These are phyloP conservation scores for Forficula auricularia DNA, from an alignment of 1,140 invertebrate species.

Conservation along the genomic window DNA sequence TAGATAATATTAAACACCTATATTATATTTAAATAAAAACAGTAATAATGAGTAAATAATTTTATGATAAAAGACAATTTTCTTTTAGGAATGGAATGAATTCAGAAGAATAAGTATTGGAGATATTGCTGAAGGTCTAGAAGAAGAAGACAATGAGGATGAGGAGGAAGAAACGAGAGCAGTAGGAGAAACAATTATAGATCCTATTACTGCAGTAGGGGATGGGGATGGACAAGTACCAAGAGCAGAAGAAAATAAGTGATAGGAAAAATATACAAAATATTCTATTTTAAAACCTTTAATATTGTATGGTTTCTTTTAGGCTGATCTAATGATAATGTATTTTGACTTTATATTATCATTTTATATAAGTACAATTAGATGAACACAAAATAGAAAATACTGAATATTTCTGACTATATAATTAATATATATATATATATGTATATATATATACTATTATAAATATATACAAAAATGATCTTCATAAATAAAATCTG, in stretches of 20 bases:
- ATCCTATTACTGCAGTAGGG: background rate
- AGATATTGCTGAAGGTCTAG: slow-evolving; percentile 8
- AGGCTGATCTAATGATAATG: too few relatives aligned
- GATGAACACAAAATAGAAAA: too few relatives aligned
- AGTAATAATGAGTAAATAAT: background rate
- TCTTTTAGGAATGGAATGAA: background rate
- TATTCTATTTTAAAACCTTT: background rate
- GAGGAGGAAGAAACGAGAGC: slow-evolving; percentile 11
- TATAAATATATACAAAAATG: background rate
- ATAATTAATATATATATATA: too few relatives aligned
- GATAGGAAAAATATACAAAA: background rate
- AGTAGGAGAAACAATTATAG: slow-evolving; percentile 8
- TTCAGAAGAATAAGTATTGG: background rate
- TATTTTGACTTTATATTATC: too few relatives aligned
- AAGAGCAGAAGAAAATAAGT: too few relatives aligned
- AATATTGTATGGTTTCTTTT: background rate
- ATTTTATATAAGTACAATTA: too few relatives aligned
- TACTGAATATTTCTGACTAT: too few relatives aligned
- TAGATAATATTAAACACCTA: background rate
- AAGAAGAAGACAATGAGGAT: slow-evolving; percentile 6
- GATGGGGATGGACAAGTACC: background rate
- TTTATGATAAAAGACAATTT: background rate
- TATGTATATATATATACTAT: too few relatives aligned
- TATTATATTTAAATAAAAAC: too few relatives aligned
- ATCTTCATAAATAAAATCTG: background rate